Evolutionary conservation across 2,113 vertebrate genomes (phyloP), one percentile per base, ranked within the genome.

Genomic region (Gasterosteus nipponicus): DNA sequence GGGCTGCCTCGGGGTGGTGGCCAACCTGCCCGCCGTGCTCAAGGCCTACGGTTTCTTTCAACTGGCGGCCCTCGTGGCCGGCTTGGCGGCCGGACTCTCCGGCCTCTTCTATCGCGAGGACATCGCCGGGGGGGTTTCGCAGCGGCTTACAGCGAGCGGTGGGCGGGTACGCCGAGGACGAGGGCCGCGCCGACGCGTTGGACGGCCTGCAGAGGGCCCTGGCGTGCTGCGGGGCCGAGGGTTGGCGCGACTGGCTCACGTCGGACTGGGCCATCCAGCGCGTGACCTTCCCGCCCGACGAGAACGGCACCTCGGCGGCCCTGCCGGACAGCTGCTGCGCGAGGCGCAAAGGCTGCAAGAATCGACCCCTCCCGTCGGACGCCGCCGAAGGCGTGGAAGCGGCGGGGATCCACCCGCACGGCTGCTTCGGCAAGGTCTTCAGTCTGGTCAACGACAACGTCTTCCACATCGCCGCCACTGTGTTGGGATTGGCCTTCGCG

Each of bases 251-350:
- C 86, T 97, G 96, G 96, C 91, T 95, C 7, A 8, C 78, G 7
- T 94, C 95, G 0, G 95, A 96, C 42, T 96, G 96, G 96, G 94
- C 92, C 1, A 73, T 85, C 62, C 89, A 92, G 22, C 94, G 92
- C 3, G 82, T 83, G 68, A 72, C 83, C 64, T 87, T 91, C 61
- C 61, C 87, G 11, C 68, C 71, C 9, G 73, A 38, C 3, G 90
- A 89, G 19, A 95, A 94, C 7, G 79, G 81, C 51, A 91, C 92
- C 14, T 77, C 81, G 0, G 77, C 91, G 41, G 96, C 95, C 0
- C 92, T 97, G 85, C 96, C 96, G 0, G 87, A 94, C 83, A 97
- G 96, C 86, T 97, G 96, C 92, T 97, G 96, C 59, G 75, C 82
- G 62, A 80, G 72, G 39, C 95, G 93, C 51, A 93, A 91, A 63